phyloP scores from a whole-genome alignment of 2,888 invertebrate genomes.

The Rhaphigaster nebulosa region DNA sequence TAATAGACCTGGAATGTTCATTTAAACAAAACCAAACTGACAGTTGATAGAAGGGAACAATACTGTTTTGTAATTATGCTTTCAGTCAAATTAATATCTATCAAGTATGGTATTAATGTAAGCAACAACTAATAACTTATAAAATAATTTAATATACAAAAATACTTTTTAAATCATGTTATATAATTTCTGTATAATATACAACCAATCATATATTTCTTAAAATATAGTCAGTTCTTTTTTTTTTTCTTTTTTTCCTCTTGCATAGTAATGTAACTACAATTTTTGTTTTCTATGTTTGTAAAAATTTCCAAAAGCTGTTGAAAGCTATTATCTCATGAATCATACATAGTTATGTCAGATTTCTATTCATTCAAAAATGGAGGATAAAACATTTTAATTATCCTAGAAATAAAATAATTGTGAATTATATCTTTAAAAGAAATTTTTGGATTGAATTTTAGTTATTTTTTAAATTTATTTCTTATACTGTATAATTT shows the following conservation, averaged over 20 bases:
- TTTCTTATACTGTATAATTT: neutral
- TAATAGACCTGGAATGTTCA: neutral
- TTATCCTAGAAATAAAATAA: neutral
- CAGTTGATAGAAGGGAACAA: neutral
- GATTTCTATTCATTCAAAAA: neutral
- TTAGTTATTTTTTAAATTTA: neutral
- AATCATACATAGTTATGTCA: neutral
- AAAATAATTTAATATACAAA: constrained; percentile 41
- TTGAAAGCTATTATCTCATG: neutral
- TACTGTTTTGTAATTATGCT: neutral
- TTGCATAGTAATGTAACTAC: neutral
- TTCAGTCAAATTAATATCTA: constrained; percentile 1
- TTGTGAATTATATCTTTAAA: neutral
- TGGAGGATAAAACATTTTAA: neutral
- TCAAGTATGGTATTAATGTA: neutral
- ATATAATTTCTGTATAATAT: constrained; percentile 33
- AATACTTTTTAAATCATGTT: constrained; percentile 43
- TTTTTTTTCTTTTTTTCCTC: neutral
- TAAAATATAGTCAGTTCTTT: constrained; percentile 49
- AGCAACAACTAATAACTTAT: constrained; percentile 18
- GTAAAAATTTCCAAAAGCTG: neutral
- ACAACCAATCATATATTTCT: constrained; percentile 39
- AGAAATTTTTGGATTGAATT: neutral
- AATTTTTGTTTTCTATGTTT: neutral
- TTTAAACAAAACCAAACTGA: neutral